phyloP scores from a whole-genome alignment of 1,140 invertebrate genomes.

The Callitettix versicolor region DNA sequence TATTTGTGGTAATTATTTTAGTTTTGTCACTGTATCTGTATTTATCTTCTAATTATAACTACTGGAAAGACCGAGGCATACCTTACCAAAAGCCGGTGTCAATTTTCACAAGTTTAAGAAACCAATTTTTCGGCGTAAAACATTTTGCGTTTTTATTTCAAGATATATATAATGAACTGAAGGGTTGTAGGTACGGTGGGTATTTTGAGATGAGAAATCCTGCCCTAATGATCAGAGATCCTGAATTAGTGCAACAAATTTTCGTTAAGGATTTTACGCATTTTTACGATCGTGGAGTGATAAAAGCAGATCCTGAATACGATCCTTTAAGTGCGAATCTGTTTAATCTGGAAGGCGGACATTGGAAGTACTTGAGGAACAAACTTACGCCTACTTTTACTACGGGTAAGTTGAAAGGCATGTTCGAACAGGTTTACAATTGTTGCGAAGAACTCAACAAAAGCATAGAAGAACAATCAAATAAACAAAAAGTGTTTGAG shows the following conservation, averaged over 20 bases:
- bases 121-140: constrained; percentile 9
- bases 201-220: constrained; percentile 30
- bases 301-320: constrained; percentile 35
- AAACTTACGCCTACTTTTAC: constrained; percentile 46
- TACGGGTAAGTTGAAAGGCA: constrained; percentile 42
- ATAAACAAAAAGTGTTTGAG: constrained; percentile 31
- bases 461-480: constrained; percentile 27
- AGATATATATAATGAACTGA: constrained; percentile 15
- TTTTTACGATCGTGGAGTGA: constrained; percentile 36
- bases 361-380: constrained; percentile 40
- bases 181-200: constrained; percentile 21
- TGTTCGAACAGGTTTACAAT: constrained; percentile 38
- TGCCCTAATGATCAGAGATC: constrained; percentile 40
- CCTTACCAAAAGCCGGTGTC: constrained; percentile 26
- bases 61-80: constrained; percentile 37
- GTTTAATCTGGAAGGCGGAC: constrained; percentile 35
- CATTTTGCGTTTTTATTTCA: constrained; percentile 3
- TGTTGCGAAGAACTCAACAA: constrained; percentile 32
- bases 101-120: constrained; percentile 29
- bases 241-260: constrained; percentile 41
- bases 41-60: constrained; percentile 28
- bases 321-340: constrained; percentile 43
- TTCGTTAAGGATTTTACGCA: constrained; percentile 43
- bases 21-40: constrained; percentile 1
- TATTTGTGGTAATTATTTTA: too few relatives aligned